Evolutionary conservation across 2,797 vertebrate species (phyloP).

Genomic region (Taenioides sp.): DNA sequence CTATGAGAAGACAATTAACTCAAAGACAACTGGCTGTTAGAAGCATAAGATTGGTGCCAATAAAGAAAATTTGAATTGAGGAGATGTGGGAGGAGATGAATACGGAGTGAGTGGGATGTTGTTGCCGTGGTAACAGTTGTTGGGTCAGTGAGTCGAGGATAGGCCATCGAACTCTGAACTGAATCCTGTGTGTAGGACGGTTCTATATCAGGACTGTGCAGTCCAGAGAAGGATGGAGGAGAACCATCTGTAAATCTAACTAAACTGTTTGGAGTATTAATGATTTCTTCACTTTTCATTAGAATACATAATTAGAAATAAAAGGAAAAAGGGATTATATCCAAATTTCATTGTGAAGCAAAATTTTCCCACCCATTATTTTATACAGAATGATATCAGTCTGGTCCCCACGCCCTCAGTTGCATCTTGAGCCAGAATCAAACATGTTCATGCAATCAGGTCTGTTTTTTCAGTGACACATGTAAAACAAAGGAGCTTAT

Average conservation of each 20-base stretch:
- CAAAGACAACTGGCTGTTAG: background rate
- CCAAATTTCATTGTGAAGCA: no score
- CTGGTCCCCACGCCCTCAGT: no score
- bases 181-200: background rate
- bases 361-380: no score
- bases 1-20: slow-evolving; percentile 1
- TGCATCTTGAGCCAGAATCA: no score
- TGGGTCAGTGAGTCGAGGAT: slow-evolving; percentile 54
- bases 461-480: no score
- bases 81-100: slow-evolving; percentile 25
- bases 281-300: no score
- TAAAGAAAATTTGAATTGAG: slow-evolving; percentile 34
- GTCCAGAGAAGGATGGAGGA: slow-evolving; percentile 25
- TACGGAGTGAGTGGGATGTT: slow-evolving; percentile 34
- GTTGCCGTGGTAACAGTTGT: slow-evolving; percentile 62
- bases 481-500: no score
- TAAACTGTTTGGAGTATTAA: background rate
- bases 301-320: no score
- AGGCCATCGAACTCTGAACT: slow-evolving; percentile 34
- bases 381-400: no score
- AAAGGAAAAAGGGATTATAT: no score
- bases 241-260: background rate
- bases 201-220: slow-evolving; percentile 24
- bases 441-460: no score
- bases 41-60: slow-evolving; percentile 6